These are phyloP conservation scores for Seriola dumerili DNA, from an alignment of 2,113 vertebrate genomes.

Conservation along the genomic window DNA sequence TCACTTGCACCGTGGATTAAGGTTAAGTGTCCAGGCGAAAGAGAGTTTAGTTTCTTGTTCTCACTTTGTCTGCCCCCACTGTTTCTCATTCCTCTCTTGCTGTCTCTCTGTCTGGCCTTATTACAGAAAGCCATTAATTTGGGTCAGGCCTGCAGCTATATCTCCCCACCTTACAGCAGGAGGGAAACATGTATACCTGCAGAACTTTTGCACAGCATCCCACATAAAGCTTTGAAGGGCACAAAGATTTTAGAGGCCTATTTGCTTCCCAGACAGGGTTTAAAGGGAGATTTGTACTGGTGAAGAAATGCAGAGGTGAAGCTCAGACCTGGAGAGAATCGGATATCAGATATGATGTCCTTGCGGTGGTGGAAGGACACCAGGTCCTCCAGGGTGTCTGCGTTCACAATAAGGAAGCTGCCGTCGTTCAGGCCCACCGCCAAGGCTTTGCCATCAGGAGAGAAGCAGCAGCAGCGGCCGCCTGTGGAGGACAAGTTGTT, in stretches of 20 bases:
- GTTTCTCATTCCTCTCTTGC: slow-evolving; percentile 63
- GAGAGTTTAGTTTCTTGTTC: slow-evolving; percentile 71
- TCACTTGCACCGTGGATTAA: slow-evolving; percentile 52
- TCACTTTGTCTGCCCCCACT: slow-evolving; percentile 67
- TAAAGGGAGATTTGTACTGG: slow-evolving; percentile 6
- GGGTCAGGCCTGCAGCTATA: slow-evolving; percentile 72
- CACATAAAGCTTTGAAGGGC: slow-evolving; percentile 46
- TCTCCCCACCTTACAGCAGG: slow-evolving; percentile 46
- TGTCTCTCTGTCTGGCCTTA: slow-evolving; percentile 71
- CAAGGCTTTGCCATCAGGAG: slow-evolving; percentile 96
- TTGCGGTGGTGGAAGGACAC: slow-evolving; percentile 99
- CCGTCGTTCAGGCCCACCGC: slow-evolving; percentile 97
- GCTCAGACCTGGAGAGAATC: slow-evolving; percentile 95
- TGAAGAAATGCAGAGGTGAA: slow-evolving; percentile 21
- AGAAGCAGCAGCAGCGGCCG: slow-evolving; percentile 98
- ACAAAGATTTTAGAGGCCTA: slow-evolving; percentile 15
- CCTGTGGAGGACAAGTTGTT: slow-evolving; percentile 80
- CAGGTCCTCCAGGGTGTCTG: slow-evolving; percentile 97
- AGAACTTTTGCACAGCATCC: slow-evolving; percentile 41
- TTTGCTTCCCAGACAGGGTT: slow-evolving; percentile 23
- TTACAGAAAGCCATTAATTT: slow-evolving; percentile 75
- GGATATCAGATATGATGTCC: slow-evolving; percentile 97
- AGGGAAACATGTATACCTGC: slow-evolving; percentile 51
- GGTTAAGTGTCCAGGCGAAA: slow-evolving; percentile 58
- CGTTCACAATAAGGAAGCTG: slow-evolving; percentile 97